Evolutionary conservation across 2,113 vertebrate species (phyloP), one percentile per base, ranked within the genome.

Genomic region (Oenanthe melanoleuca): DNA sequence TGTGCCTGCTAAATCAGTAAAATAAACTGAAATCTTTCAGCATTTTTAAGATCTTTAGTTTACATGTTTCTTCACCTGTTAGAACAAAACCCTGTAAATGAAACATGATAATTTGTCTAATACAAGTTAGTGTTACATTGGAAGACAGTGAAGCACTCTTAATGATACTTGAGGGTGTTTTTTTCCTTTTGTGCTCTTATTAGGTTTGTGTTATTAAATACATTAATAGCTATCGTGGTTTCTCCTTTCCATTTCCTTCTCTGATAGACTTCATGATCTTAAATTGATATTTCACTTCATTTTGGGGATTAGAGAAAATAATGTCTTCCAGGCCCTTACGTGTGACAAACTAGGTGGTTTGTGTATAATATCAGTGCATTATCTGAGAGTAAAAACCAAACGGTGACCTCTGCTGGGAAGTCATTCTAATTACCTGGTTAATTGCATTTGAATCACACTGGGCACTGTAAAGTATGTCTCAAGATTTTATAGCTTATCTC

Each of bases 381-480:
- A 55, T 44, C 71, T 75, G 60, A 86, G 53, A 88, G 29, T 12
- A 28, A 65, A 65, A 49, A 34, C 3, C 3, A 81, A 75, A 4
- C 0, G 1, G 28, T 74, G 47, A 56, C 7, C 40, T 90, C 55
- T 91, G 28, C 65, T 75, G 61, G 47, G 61, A 70, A 91, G 66
- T 89, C 9, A 22, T 65, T 94, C 52, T 82, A 85, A 96, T 96
- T 95, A 64, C 31, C 37, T 73, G 64, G 34, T 88, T 97, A 94
- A 94, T 93, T 94, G 57, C 20, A 25, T 90, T 90, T 95, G 20
- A 80, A 14, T 56, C 8, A 4, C 31, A 31, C 33, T 81, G 53
- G 65, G 28, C n/a, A 23, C 42, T 84, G 60, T 80, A 57, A 80
- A 44, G 11, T 81, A 17, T 77, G 53, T 94, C 59, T 67, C 25